Conservation (phyloP, 2,113 vertebrate species). For the Sminthopsis crassicaudata region DNA sequence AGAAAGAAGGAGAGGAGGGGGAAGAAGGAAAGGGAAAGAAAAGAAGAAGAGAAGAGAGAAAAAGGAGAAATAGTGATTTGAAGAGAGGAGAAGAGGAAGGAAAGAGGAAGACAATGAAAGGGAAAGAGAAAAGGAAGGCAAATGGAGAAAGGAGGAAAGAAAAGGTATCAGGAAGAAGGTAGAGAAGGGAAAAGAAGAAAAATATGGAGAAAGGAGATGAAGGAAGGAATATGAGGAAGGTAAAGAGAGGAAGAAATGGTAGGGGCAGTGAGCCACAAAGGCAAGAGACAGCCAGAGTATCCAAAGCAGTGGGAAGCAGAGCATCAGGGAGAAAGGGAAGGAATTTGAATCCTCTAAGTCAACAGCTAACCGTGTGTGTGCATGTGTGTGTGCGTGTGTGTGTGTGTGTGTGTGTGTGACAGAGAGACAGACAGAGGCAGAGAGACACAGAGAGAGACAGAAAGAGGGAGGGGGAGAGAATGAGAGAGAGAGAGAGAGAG, state of each 20-base stretch:
- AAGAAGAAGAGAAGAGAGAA: not conserved
- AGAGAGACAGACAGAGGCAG: not conserved
- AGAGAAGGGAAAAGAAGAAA: not conserved
- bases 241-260: accelerated
- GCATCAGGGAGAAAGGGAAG: not conserved
- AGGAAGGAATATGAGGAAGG: not conserved
- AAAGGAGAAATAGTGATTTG: not conserved
- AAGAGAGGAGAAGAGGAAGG: not conserved
- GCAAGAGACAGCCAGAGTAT: not conserved
- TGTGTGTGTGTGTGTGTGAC: accelerated
- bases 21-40: not conserved
- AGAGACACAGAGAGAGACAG: not conserved
- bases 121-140: not conserved
- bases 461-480: accelerated
- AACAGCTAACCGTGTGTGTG: not conserved
- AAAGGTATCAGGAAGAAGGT: not conserved
- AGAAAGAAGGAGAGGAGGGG: too few species aligned
- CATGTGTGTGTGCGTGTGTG: not conserved
- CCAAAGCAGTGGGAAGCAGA: not conserved
- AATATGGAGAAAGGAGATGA: not conserved
- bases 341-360: not conserved
- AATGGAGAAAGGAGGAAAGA: not conserved
- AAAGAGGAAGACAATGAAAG: not conserved
- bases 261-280: not conserved
- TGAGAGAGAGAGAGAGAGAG: too few species aligned